Evolutionary conservation across 2,888 invertebrate genomes (phyloP).

Genomic region (Lingula anatina): DNA sequence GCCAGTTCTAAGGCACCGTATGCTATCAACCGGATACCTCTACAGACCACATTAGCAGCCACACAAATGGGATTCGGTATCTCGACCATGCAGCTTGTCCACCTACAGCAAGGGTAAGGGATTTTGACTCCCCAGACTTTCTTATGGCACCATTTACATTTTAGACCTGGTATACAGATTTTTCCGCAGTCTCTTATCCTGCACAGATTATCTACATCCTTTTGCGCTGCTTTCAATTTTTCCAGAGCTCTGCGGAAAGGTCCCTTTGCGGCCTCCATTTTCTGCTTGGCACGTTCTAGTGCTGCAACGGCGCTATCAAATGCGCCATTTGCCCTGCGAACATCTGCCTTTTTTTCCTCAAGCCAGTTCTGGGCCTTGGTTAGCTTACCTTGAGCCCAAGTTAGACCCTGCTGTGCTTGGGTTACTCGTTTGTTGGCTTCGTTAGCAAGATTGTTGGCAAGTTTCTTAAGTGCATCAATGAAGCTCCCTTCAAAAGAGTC

Average conservation of each 20-base stretch:
- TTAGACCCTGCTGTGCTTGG: background rate
- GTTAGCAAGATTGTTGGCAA: background rate
- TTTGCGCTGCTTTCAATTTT: constrained; percentile 2
- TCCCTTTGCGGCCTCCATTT: background rate
- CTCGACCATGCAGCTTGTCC: constrained; percentile 3
- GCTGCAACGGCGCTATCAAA: constrained; percentile 2
- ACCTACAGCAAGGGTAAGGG: too few species aligned
- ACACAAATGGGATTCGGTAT: too few species aligned
- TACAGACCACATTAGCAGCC: constrained; percentile 1
- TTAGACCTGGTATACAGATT: constrained; percentile 4
- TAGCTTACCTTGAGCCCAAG: background rate
- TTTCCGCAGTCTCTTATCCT: constrained; percentile 1
- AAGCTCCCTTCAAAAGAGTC: constrained; percentile 1
- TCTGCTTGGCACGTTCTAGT: background rate
- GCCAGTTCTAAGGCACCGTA: constrained; percentile 2
- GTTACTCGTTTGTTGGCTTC: background rate
- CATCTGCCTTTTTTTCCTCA: too few species aligned
- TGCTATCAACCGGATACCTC: background rate
- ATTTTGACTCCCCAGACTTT: background rate
- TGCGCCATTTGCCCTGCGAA: background rate
- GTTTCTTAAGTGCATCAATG: background rate
- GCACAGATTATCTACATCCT: constrained; percentile 1
- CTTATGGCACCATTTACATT: background rate
- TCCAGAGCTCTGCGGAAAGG: background rate
- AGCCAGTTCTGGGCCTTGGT: background rate